Evolutionary conservation across 2,888 invertebrate species (phyloP), one percentile per base, ranked within the genome.

Genomic region (Dione vanillae): DNA sequence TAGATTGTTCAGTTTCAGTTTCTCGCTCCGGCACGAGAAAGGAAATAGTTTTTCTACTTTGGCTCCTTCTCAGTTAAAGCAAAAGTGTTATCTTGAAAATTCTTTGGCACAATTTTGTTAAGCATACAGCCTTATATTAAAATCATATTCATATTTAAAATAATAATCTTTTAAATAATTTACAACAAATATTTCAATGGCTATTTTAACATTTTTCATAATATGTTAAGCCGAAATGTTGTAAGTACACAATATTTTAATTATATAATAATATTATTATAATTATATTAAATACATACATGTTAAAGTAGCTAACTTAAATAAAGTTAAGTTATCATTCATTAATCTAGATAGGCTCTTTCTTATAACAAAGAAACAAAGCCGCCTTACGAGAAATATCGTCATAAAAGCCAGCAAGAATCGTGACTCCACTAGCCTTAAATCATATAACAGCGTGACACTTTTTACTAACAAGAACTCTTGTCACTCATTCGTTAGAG

Each of bases 1-100:
- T 89, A 89, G 89, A 89, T 90, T 87, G 88, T 89, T 86, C 86
- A 81, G 82, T 82, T 77, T 79, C 80, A 79, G 81, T 83, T 80
- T 82, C 80, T 80, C 77, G 76, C 80, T 83, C 80, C 79, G 81
- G 54, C 67, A 66, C 51, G 62, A 80, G 77, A 81, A 85, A 85
- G 87, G 83, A 83, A 85, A 86, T 71, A 72, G 72, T 74, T 75
- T 72, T 66, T 67, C 59, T 51, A 51, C 67, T 59, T 59, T 65
- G 62, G 51, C 68, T 49, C 62, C 35, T 70, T 67, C 69, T 69
- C 69, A 72, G 71, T 69, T 71, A 64, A 70, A 65, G 65, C 73
- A 41, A 65, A 74, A 70, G 72, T 75, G 69, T 68, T 70, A 70
- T 72, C 66, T 68, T 69, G 61, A 56, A 67, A 71, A 68, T 66